These are phyloP conservation scores for Mylabris sibirica DNA, from an alignment of 2,888 invertebrate species.

Conservation along the genomic window DNA sequence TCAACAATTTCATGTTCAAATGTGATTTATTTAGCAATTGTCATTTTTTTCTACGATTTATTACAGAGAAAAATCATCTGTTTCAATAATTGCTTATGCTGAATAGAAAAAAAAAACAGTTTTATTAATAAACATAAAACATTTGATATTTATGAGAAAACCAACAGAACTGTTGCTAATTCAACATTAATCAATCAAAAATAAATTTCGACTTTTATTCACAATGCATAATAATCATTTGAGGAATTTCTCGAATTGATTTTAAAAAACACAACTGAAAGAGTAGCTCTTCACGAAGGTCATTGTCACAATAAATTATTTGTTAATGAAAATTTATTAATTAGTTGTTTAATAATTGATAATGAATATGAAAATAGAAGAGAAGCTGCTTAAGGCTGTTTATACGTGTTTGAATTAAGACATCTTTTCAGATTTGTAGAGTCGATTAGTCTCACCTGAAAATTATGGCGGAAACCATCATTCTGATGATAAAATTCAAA, in stretches of 20 bases:
- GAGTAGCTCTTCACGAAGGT: not conserved
- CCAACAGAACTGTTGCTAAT: not conserved
- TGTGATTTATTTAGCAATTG: not conserved
- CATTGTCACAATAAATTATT: not conserved
- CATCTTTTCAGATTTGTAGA: not conserved
- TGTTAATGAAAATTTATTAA: not conserved
- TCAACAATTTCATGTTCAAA: not conserved
- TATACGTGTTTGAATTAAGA: not conserved
- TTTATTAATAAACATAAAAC: not conserved
- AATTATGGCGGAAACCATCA: constrained; percentile 30
- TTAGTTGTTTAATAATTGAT: no score
- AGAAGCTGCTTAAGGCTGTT: not conserved
- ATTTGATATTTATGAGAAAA: not conserved
- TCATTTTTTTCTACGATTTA: not conserved
- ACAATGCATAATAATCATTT: no score
- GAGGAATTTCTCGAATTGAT: not conserved
- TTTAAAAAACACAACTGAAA: not conserved
- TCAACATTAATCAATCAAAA: not conserved
- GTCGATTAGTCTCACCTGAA: constrained; percentile 26
- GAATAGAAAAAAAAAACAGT: not conserved
- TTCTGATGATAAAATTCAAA: constrained; percentile 22
- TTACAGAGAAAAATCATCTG: not conserved
- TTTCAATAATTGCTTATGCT: not conserved
- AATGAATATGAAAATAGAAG: not conserved
- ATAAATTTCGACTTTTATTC: not conserved